These are phyloP conservation scores for Dermatemys mawii DNA, from an alignment of 2,113 vertebrate genomes.

Conservation along the genomic window DNA sequence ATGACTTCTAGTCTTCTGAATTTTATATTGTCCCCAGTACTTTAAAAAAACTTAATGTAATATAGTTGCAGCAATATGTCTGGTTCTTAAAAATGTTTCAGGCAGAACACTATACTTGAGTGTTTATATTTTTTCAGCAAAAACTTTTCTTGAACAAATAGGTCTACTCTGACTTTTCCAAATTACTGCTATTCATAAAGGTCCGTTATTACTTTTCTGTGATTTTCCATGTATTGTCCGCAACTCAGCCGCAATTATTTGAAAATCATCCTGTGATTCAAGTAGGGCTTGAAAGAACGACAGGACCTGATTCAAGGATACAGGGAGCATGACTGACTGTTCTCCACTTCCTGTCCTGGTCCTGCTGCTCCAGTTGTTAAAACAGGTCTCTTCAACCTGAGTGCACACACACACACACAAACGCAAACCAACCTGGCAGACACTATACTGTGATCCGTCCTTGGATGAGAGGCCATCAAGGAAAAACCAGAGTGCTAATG, in stretches of 20 bases:
- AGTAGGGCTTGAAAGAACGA: not conserved
- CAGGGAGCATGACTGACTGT: not conserved
- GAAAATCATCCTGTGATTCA: not conserved
- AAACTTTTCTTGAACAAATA: not conserved
- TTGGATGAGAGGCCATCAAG: not conserved
- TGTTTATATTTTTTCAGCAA: not conserved
- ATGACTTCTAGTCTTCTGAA: not conserved
- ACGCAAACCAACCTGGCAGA: not conserved
- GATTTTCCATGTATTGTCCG: not conserved
- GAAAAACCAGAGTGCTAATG: not conserved
- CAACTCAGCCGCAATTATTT: not conserved
- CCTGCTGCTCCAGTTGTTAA: not conserved
- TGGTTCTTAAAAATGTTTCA: not conserved
- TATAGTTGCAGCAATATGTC: not conserved
- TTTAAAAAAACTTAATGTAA: not conserved
- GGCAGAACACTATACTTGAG: not conserved
- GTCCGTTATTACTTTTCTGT: not conserved
- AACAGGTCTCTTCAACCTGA: not conserved
- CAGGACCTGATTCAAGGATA: not conserved
- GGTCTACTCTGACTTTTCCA: not conserved
- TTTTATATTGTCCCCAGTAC: not conserved
- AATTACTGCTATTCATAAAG: not conserved
- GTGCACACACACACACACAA: too few relatives aligned
- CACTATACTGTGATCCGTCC: not conserved
- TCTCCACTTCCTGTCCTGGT: not conserved